phyloP scores from a whole-genome alignment of 2,888 invertebrate species.

The Strigamia maritima region DNA sequence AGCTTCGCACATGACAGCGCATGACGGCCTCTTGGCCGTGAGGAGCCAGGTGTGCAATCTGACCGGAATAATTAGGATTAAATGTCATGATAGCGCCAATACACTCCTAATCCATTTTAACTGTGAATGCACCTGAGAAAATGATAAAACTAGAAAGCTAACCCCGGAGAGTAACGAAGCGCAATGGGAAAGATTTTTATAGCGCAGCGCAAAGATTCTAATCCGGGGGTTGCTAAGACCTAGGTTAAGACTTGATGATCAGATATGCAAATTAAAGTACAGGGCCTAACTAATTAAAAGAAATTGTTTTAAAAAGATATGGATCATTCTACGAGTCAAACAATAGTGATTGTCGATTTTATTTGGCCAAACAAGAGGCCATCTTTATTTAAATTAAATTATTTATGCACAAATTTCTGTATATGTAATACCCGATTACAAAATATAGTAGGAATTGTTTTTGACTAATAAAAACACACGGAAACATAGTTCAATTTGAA shows the following conservation, averaged over 20 bases:
- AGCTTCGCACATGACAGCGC: not conserved
- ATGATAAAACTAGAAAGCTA: not conserved
- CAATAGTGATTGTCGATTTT: too few species aligned
- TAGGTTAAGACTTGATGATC: not conserved
- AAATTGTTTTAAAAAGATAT: not conserved
- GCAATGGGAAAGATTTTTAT: not conserved
- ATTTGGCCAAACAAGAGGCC: too few species aligned
- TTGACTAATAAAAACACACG: too few species aligned
- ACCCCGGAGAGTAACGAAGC: not conserved
- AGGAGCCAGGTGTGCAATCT: slow-evolving; percentile 1
- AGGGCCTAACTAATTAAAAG: not conserved
- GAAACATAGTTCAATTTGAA: too few species aligned
- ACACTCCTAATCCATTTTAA: not conserved
- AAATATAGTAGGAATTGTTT: too few species aligned
- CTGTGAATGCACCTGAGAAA: not conserved
- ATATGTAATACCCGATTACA: too few species aligned
- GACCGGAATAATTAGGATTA: slow-evolving; percentile 31
- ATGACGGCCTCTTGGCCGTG: not conserved
- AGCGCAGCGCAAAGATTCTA: not conserved
- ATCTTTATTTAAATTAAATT: too few species aligned
- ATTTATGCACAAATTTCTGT: too few species aligned
- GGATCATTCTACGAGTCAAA: too few species aligned
- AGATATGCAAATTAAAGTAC: not conserved
- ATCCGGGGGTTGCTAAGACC: not conserved
- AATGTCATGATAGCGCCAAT: not conserved